These are phyloP conservation scores for Dryobates pubescens DNA, from an alignment of 2,797 vertebrate genomes.

Conservation along the genomic window DNA sequence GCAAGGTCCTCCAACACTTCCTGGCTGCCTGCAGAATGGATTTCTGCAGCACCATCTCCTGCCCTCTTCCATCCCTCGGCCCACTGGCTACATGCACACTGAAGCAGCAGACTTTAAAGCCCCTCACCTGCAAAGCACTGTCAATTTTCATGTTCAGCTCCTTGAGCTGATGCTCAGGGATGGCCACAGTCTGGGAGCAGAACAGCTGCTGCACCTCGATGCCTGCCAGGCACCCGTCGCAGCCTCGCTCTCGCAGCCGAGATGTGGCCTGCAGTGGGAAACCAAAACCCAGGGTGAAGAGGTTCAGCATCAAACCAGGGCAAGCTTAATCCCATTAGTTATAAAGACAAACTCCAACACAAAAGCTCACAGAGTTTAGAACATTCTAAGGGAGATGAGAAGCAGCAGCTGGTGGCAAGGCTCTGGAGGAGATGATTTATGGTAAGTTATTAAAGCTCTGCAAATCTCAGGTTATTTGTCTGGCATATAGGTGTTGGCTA, in stretches of 20 bases:
- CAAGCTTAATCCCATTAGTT: not conserved
- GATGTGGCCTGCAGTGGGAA: constrained; percentile 85
- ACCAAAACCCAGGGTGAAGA: not conserved
- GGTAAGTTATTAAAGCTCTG: not conserved
- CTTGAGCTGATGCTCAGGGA: constrained; percentile 97
- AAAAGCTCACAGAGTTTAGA: not conserved
- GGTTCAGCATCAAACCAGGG: not conserved
- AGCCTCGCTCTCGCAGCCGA: constrained; percentile 90
- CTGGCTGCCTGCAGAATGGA: not conserved
- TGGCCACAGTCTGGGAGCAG: constrained; percentile 93
- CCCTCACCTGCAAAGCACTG: constrained; percentile 91
- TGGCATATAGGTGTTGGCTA: not conserved
- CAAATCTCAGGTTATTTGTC: fast-evolving
- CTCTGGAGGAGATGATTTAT: not conserved
- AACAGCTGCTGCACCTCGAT: constrained; percentile 98
- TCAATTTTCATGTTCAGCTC: constrained; percentile 96
- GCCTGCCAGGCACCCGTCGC: constrained; percentile 93
- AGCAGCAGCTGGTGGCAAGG: not conserved
- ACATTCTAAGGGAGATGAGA: not conserved
- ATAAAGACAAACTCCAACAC: not conserved
- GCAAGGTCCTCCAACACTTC: not conserved
- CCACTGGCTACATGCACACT: not conserved
- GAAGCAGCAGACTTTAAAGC: not conserved
- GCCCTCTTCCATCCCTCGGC: not conserved
- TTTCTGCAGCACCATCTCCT: not conserved